Evolutionary conservation across 2,888 invertebrate species (phyloP).

Genomic region (Hemistola chrysoprasaria): DNA sequence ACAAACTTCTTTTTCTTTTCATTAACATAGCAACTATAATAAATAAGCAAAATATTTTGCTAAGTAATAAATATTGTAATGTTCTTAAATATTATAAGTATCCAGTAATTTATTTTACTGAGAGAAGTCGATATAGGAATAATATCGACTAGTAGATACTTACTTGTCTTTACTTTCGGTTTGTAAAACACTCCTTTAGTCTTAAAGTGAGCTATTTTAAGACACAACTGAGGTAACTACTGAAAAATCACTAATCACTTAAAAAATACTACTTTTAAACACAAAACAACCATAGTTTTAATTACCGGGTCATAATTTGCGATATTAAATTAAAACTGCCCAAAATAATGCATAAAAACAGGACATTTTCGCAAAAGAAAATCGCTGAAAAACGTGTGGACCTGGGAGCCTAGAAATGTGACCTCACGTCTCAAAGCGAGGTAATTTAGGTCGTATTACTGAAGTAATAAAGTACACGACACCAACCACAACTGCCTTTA

Average conservation of each 20-base stretch:
- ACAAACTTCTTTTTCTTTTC: too few species aligned
- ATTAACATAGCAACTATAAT: too few species aligned
- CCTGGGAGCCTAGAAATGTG: slow-evolving; percentile 5
- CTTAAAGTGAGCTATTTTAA: background rate
- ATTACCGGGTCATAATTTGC: background rate
- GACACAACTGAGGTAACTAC: background rate
- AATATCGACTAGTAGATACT: background rate
- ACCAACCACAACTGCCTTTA: background rate
- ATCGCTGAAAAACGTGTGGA: slow-evolving; percentile 4
- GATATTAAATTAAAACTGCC: background rate
- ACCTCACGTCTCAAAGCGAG: background rate
- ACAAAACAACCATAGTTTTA: background rate
- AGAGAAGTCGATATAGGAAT: too few species aligned
- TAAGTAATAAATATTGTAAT: too few species aligned
- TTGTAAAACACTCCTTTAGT: background rate
- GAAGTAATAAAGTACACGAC: slow-evolving; percentile 5
- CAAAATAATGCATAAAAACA: background rate
- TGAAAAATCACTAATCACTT: slow-evolving; percentile 1
- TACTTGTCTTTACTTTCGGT: background rate
- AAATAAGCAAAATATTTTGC: too few species aligned
- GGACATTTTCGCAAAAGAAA: background rate
- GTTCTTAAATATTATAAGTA: too few species aligned
- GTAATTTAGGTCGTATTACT: slow-evolving; percentile 8
- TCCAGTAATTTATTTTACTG: too few species aligned
- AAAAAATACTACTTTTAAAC: background rate